These are phyloP conservation scores for Pteronura brasiliensis DNA, from an alignment of 2,113 vertebrate species.

Conservation along the genomic window DNA sequence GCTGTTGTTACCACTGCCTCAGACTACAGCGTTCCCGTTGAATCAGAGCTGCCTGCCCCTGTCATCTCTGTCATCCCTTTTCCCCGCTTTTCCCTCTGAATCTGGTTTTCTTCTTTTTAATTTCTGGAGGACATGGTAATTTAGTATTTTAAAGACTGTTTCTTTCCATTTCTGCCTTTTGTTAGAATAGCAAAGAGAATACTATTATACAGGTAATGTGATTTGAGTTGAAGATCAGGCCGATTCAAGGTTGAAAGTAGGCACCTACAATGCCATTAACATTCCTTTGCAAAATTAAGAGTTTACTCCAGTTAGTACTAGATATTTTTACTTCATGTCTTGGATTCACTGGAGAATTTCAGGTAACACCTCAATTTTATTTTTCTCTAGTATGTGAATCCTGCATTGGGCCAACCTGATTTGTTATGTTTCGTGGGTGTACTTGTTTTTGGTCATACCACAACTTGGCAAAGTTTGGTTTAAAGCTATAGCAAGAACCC, in stretches of 20 bases:
- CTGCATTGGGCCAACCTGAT: not conserved
- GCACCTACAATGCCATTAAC: not conserved
- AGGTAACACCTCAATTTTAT: not conserved
- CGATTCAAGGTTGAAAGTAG: not conserved
- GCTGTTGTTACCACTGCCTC: not conserved
- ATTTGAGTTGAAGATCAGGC: not conserved
- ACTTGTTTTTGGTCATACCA: not conserved
- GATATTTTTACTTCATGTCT: not conserved
- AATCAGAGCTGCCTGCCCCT: not conserved
- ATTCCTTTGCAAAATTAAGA: not conserved
- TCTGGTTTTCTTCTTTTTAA: not conserved
- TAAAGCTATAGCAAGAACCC: not conserved
- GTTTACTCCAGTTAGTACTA: not conserved
- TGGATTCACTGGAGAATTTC: not conserved
- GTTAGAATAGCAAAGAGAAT: not conserved
- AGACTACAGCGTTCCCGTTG: not conserved
- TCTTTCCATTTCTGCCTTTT: not conserved
- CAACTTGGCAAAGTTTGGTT: not conserved
- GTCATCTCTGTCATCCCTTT: not conserved
- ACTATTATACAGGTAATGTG: not conserved
- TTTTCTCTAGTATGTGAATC: not conserved
- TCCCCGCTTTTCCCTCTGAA: not conserved
- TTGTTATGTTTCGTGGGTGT: not conserved
- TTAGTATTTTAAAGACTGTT: not conserved
- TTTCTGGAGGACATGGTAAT: not conserved